These are phyloP conservation scores for Eumeta japonica DNA, from an alignment of 1,140 invertebrate genomes.

Conservation along the genomic window DNA sequence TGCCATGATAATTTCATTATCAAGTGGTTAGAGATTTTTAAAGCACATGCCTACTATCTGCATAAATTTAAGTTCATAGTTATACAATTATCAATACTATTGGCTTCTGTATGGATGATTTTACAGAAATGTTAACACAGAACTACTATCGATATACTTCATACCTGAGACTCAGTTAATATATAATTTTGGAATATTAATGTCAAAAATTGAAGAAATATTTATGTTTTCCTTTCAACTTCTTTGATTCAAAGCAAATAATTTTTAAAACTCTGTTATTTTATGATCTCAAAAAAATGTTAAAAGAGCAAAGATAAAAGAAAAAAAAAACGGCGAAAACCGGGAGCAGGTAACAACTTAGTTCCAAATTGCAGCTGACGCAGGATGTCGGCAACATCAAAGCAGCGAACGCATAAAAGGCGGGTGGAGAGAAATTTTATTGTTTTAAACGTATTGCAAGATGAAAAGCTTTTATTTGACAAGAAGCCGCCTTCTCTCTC, in stretches of 20 bases:
- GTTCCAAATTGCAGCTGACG: not conserved
- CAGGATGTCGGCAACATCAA: not conserved
- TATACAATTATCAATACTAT: too few relatives aligned
- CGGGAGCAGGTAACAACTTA: constrained; percentile 9
- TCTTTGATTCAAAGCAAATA: not conserved
- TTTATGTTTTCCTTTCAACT: too few relatives aligned
- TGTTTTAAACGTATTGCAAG: constrained; percentile 34
- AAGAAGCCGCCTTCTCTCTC: constrained; percentile 31
- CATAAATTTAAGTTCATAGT: too few relatives aligned
- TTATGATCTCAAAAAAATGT: not conserved
- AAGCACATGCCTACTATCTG: too few relatives aligned
- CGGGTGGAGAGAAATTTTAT: constrained; percentile 21
- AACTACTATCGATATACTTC: too few relatives aligned
- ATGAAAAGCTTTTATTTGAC: constrained; percentile 20
- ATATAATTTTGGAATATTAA: not conserved
- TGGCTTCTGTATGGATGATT: too few relatives aligned
- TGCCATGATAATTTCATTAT: too few relatives aligned
- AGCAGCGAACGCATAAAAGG: not conserved
- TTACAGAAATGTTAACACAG: too few relatives aligned
- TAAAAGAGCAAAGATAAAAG: not conserved
- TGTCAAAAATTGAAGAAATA: not conserved
- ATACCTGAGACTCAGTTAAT: not conserved
- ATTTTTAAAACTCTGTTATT: not conserved
- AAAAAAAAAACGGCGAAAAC: too few relatives aligned
- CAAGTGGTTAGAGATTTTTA: too few relatives aligned